Evolutionary conservation across 2,888 invertebrate species (phyloP), one percentile per base, ranked within the genome.

Genomic region (Cyaniris semiargus): DNA sequence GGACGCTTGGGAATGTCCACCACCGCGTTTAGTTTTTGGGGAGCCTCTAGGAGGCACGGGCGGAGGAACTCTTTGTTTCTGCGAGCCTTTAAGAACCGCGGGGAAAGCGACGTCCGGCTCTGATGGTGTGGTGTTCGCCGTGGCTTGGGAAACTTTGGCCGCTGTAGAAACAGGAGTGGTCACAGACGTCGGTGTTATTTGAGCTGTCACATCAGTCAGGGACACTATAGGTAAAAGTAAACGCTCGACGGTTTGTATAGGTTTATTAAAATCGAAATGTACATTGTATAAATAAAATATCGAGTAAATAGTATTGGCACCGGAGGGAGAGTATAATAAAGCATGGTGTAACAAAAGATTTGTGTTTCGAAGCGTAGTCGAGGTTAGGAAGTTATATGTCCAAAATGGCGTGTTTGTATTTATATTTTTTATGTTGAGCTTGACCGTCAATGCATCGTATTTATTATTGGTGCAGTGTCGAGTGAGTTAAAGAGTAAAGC

Each of bases 41-140:
- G 97, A 96, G 78, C 97, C 97, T 84, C 98, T 94, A 4, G 98
- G 98, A 77, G 98, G 98, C 76, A 98, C 98, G 31, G 98, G 98
- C 77, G 98, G 98, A 70, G 98, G 98, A 66, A 97, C 96, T 89
- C 97, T 96, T 83, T 96, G 95, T 90, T 97, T 97, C 82, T 95
- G 94, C 70, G 95, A 95, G 84, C 96, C 96, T 90, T 96, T 97
- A 85, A 97, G 93, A 76, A 97, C 96, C 76, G 96, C 96, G 76
- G 97, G 97, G 88, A 97, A 97, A 77, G 95, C 95, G 80, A 95
- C 89, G 76, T 94, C 93, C 3, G 95, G 95, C 77, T 95, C 95
- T 53, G 94, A 89, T 77, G 86, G 82, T 3, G 88, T 85, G 76
- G 88, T 86, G 83, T 91, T 90, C 79, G 89, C 83, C 31, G 88